A percentile compares a stretch with the other conserved stretches of the same genome.
Conservation (phyloP, 2,888 invertebrate species). For the Eudasyphora cyanicolor region DNA sequence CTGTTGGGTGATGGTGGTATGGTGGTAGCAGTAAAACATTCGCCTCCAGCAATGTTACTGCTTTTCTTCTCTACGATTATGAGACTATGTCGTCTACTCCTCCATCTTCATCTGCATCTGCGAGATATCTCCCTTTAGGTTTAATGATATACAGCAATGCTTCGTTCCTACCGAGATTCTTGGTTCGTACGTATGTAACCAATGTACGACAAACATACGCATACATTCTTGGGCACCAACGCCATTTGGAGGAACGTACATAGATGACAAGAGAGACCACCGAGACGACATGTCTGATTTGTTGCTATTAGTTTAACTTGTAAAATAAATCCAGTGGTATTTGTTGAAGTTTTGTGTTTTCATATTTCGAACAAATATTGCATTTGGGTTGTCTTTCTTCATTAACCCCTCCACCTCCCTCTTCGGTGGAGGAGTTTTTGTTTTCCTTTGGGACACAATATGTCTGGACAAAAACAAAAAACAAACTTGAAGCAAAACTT, state of each 20-base stretch:
- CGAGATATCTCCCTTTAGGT: slow-evolving; percentile 35
- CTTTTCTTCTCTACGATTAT: not conserved
- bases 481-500: no score
- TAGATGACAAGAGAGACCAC: slow-evolving; percentile 68
- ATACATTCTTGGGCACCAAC: not conserved
- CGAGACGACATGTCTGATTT: slow-evolving; percentile 68
- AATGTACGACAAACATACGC: not conserved
- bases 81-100: not conserved
- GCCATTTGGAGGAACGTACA: slow-evolving; percentile 24
- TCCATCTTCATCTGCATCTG: not conserved
- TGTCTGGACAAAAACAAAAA: no score
- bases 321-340: slow-evolving; percentile 39
- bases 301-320: slow-evolving; percentile 62
- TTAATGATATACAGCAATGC: slow-evolving; percentile 4
- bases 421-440: not conserved
- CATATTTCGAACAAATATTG: not conserved
- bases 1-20: slow-evolving; percentile 12
- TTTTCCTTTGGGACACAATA: not conserved
- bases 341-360: slow-evolving; percentile 40
- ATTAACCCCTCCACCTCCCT: slow-evolving; percentile 23
- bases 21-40: slow-evolving; percentile 50
- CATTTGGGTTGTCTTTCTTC: not conserved
- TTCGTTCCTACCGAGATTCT: not conserved
- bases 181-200: not conserved
- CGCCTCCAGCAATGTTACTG: slow-evolving; percentile 31